Conservation (phyloP, 2,113 vertebrate species). For the Anthoscopus minutus region DNA sequence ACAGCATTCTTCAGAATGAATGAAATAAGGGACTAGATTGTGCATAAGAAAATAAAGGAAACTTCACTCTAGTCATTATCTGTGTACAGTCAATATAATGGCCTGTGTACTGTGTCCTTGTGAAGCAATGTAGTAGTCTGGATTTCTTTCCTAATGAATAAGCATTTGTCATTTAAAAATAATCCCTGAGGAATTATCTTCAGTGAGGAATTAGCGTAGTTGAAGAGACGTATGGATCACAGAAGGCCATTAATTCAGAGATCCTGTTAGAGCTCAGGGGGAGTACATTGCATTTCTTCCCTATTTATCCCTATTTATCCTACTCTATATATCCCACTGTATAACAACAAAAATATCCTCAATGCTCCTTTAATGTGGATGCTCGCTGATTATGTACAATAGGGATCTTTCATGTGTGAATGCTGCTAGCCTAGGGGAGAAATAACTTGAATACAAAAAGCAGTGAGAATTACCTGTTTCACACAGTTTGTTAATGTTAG, state of each 20-base stretch:
- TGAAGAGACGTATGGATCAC: not conserved
- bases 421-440: not conserved
- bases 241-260: not conserved
- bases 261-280: not conserved
- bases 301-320: too few species aligned
- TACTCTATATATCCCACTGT: not conserved
- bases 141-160: not conserved
- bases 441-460: not conserved
- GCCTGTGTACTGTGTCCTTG: not conserved
- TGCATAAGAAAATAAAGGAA: not conserved
- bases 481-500: accelerated
- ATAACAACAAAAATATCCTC: not conserved
- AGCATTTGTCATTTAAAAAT: not conserved
- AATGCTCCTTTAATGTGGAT: not conserved
- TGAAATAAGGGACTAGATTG: not conserved
- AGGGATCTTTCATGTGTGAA: not conserved
- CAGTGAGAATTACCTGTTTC: not conserved
- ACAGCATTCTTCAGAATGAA: not conserved
- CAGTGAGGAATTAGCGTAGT: not conserved
- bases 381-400: not conserved
- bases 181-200: not conserved
- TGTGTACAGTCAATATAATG: not conserved
- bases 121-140: not conserved
- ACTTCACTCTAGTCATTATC: not conserved
- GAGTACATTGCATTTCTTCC: not conserved